These are phyloP conservation scores for Platichthys flesus DNA, from an alignment of 2,113 vertebrate species.

Conservation along the genomic window DNA sequence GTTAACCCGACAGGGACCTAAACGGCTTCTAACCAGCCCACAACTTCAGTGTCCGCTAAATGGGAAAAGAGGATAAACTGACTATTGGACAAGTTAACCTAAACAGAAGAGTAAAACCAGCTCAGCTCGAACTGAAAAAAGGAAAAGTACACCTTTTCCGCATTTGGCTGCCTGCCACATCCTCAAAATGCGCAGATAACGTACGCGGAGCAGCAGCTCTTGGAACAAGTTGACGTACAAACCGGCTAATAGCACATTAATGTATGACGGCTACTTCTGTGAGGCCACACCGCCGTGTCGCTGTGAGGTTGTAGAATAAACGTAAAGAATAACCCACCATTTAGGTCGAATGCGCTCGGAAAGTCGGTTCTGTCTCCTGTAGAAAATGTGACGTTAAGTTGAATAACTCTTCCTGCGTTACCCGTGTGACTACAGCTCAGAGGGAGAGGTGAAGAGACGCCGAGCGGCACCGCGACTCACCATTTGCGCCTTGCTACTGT, in stretches of 20 bases:
- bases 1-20: no score
- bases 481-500: slow-evolving; percentile 83
- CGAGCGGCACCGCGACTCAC: slow-evolving; percentile 72
- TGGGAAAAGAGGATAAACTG: neutral
- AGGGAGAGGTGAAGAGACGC: neutral
- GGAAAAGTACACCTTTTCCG: slow-evolving; percentile 19
- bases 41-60: neutral
- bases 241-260: neutral
- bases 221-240: neutral
- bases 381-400: neutral
- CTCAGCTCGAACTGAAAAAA: neutral
- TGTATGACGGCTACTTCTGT: neutral
- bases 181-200: slow-evolving; percentile 28
- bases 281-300: neutral
- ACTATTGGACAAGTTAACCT: neutral
- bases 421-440: neutral
- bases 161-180: slow-evolving; percentile 41
- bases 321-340: slow-evolving; percentile 17
- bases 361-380: neutral
- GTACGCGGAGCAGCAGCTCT: neutral
- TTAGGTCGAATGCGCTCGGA: slow-evolving; percentile 17
- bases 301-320: neutral
- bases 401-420: neutral
- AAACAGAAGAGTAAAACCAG: no score
- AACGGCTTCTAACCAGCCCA: neutral